These are phyloP conservation scores for Aplidium turbinatum DNA, from an alignment of 23 tunicate genomes.

Conservation along the genomic window DNA sequence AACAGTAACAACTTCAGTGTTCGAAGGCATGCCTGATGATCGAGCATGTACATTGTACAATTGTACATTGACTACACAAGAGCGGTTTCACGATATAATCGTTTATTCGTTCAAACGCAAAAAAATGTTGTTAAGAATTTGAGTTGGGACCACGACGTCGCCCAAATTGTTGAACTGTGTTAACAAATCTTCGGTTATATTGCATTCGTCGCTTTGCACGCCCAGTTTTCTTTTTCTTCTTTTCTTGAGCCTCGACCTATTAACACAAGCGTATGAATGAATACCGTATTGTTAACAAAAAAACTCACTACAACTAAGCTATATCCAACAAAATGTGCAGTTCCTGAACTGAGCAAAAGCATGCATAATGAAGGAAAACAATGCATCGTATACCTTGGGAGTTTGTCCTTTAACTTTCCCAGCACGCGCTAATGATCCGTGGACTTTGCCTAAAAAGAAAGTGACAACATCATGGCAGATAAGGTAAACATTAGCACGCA, in stretches of 20 bases:
- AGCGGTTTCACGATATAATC: no score
- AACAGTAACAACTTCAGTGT: no score
- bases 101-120: no score
- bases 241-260: conserved; percentile 95
- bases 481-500: not conserved
- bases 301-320: no score
- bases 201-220: conserved; percentile 92
- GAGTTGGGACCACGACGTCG: conserved; percentile 94
- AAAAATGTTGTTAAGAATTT: conserved; percentile 98
- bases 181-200: conserved; percentile 97
- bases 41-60: no score
- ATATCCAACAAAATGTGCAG: no score
- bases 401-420: conserved; percentile 99
- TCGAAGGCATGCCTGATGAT: no score
- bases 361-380: no score
- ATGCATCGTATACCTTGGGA: conserved; percentile 80
- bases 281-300: no score
- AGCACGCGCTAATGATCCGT: conserved; percentile 98
- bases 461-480: not conserved
- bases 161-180: conserved; percentile 93
- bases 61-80: no score
- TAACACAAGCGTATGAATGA: no score
- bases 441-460: conserved; percentile 81
- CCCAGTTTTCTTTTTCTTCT: conserved; percentile 96
- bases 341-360: no score